Evolutionary conservation across 2,113 vertebrate genomes (phyloP).

Genomic region (Tachysurus vachellii): DNA sequence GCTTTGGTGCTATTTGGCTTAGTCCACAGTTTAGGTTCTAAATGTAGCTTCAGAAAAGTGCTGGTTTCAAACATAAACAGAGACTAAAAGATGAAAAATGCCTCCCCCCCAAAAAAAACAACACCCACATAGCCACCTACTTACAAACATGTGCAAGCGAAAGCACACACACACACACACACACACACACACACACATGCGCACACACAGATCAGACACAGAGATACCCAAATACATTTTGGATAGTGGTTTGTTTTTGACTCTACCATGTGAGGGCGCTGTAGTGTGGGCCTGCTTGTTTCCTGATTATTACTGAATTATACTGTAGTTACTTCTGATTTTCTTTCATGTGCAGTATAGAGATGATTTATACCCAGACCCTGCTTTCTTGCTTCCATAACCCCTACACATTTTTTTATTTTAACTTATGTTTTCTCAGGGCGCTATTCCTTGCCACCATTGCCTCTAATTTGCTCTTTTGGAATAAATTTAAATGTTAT

Average conservation of each 20-base stretch:
- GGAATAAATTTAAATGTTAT: too few species aligned
- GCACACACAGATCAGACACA: background rate
- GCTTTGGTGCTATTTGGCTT: background rate
- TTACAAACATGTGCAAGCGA: background rate
- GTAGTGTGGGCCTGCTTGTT: background rate
- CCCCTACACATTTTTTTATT: background rate
- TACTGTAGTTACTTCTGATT: background rate
- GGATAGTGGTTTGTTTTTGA: background rate
- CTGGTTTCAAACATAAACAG: background rate
- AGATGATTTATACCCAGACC: background rate
- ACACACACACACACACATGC: conserved; percentile 1
- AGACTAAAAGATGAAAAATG: background rate
- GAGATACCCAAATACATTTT: background rate
- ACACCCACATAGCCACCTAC: background rate
- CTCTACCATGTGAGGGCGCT: conserved; percentile 14
- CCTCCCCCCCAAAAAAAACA: background rate
- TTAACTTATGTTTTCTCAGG: too few species aligned
- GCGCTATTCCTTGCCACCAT: too few species aligned
- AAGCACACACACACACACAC: background rate
- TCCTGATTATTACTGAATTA: background rate
- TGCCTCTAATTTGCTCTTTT: too few species aligned
- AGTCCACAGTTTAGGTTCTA: background rate
- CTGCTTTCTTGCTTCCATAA: background rate
- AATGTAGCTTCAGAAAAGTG: background rate
- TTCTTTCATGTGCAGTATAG: background rate